Evolutionary conservation across 1,140 invertebrate species (phyloP).

Genomic region (Meloidogyne floridensis): DNA sequence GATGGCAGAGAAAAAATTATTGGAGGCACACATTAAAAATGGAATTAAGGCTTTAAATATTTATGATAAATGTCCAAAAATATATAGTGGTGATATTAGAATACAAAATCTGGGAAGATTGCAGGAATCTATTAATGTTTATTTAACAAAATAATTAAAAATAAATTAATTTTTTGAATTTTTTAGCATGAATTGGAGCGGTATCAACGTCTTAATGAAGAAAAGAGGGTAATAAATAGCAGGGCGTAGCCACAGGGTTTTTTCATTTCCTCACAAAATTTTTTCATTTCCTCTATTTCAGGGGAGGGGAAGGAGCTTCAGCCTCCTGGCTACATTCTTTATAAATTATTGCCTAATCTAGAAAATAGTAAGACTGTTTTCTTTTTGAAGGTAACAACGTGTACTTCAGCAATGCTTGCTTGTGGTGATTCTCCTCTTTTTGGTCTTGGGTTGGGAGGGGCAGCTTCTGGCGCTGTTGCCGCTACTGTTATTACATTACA

Average conservation of each 20-base stretch:
- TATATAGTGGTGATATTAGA: conserved; percentile 55
- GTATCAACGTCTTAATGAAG: conserved; percentile 63
- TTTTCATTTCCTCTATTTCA: too few species aligned
- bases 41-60: conserved; percentile 63
- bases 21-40: conserved; percentile 63
- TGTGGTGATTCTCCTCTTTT: conserved; percentile 64
- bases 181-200: conserved; percentile 63
- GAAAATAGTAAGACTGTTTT: too few species aligned
- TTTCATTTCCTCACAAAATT: too few species aligned
- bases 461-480: conserved; percentile 54
- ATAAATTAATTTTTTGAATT: conserved; percentile 7
- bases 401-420: conserved; percentile 61
- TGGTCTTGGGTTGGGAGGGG: conserved; percentile 61
- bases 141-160: not conserved
- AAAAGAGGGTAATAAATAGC: conserved; percentile 54
- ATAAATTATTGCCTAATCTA: too few species aligned
- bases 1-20: conserved; percentile 64
- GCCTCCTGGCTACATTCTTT: too few species aligned
- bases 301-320: too few species aligned
- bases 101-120: conserved; percentile 52
- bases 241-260: too few species aligned
- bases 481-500: conserved; percentile 50
- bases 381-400: conserved; percentile 51
- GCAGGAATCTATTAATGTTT: conserved; percentile 65
- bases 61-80: conserved; percentile 63